Evolutionary conservation across 2,888 invertebrate species (phyloP).

Genomic region (Brachylomia viminalis): DNA sequence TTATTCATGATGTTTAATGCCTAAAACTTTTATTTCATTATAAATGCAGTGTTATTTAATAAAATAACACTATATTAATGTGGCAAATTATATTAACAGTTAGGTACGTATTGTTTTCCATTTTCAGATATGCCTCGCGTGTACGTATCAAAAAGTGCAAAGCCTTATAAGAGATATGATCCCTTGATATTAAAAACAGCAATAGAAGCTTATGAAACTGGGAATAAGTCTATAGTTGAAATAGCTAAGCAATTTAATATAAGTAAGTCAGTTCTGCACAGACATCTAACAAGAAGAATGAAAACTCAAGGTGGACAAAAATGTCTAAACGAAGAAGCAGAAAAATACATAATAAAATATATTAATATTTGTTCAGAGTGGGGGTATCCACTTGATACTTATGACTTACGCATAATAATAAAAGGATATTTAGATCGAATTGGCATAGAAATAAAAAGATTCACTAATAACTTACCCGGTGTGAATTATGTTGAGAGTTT

Average conservation of each 20-base stretch:
- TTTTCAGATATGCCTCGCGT: constrained; percentile 5
- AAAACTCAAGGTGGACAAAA: constrained; percentile 9
- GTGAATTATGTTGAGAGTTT: constrained; percentile 56
- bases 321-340: constrained; percentile 1
- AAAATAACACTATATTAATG: no score
- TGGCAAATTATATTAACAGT: no score
- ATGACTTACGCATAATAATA: constrained; percentile 54
- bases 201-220: constrained; percentile 17
- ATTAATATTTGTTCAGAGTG: constrained; percentile 63
- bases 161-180: constrained; percentile 24
- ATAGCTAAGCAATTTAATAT: constrained; percentile 14
- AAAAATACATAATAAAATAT: constrained; percentile 30
- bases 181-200: constrained; percentile 32
- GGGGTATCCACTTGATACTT: constrained; percentile 61
- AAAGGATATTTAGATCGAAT: constrained; percentile 60
- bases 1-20: no score
- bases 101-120: background rate
- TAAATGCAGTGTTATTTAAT: background rate
- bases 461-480: constrained; percentile 63
- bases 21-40: no score
- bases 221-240: constrained; percentile 12
- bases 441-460: constrained; percentile 40
- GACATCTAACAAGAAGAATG: constrained; percentile 10
- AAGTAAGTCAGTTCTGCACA: background rate
- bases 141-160: background rate